phyloP scores from a whole-genome alignment of 2,888 invertebrate genomes.

The Heteromyza rotundicornis region DNA sequence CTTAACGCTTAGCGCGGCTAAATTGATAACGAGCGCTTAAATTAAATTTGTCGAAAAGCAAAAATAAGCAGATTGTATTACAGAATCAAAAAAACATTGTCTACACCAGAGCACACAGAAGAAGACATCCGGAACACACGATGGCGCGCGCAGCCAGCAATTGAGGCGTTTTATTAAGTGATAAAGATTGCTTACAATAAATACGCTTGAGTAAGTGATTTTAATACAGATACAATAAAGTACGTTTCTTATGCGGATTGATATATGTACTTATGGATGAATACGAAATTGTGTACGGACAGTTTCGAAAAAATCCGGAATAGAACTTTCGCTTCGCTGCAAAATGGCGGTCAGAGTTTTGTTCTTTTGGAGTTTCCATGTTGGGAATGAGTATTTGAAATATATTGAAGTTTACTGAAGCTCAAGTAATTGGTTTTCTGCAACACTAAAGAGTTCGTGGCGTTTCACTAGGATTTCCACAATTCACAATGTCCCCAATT shows the following conservation, averaged over 20 bases:
- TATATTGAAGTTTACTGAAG: no score
- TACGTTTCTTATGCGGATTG: neutral
- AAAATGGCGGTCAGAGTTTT: no score
- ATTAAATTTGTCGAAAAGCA: conserved; percentile 9
- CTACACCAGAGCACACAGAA: neutral
- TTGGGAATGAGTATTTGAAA: no score
- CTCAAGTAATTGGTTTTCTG: no score
- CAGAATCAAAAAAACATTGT: neutral
- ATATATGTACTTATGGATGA: neutral
- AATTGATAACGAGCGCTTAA: conserved; percentile 13
- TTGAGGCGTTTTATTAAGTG: neutral
- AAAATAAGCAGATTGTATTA: neutral
- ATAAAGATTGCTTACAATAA: conserved; percentile 1
- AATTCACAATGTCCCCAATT: no score
- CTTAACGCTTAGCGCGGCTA: neutral
- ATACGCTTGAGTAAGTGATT: neutral
- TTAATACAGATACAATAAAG: neutral
- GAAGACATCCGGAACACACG: neutral
- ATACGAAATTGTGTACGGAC: neutral
- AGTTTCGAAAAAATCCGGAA: neutral
- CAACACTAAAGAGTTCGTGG: no score
- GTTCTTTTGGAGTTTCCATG: no score
- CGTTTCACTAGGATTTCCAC: no score
- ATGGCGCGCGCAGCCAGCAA: neutral
- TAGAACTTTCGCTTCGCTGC: neutral